phyloP scores from a whole-genome alignment of 2,797 vertebrate species.

The Cyprinodon diabolis region DNA sequence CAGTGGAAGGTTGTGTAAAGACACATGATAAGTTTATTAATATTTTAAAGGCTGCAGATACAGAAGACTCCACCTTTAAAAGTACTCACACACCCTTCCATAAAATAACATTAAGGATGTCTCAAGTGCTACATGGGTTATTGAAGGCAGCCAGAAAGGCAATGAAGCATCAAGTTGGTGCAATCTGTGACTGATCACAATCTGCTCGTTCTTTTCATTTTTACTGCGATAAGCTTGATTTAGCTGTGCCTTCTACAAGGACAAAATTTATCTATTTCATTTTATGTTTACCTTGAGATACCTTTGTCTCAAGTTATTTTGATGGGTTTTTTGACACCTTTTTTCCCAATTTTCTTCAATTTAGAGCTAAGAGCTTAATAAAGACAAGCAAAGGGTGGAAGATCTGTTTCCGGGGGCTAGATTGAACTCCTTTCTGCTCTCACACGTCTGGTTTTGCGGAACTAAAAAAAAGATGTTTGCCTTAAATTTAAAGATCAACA shows the following conservation, averaged over 20 bases:
- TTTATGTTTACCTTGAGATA: constrained; percentile 16
- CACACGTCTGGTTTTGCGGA: constrained; percentile 18
- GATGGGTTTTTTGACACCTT: neutral
- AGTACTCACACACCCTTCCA: too few relatives aligned
- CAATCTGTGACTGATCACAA: neutral
- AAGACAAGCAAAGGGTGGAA: constrained; percentile 4
- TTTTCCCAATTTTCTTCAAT: constrained; percentile 36
- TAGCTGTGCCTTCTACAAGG: constrained; percentile 7
- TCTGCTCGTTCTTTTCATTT: constrained; percentile 29
- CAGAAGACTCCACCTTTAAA: too few relatives aligned
- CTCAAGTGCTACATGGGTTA: constrained; percentile 9
- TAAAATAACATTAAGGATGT: neutral
- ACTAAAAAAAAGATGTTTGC: too few relatives aligned
- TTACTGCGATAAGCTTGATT: constrained; percentile 12
- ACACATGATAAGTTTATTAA: too few relatives aligned
- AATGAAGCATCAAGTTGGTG: constrained; percentile 24
- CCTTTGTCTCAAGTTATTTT: neutral
- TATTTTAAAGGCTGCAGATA: too few relatives aligned
- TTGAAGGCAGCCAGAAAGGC: neutral
- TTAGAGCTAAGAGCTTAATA: constrained; percentile 3
- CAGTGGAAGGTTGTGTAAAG: too few relatives aligned
- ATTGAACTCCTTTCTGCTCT: constrained; percentile 18
- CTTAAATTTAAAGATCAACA: neutral
- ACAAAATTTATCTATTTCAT: constrained; percentile 31
- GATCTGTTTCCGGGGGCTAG: neutral